Evolutionary conservation across 2,797 vertebrate species (phyloP), one percentile per base, ranked within the genome.

Genomic region (Galago senegalensis): DNA sequence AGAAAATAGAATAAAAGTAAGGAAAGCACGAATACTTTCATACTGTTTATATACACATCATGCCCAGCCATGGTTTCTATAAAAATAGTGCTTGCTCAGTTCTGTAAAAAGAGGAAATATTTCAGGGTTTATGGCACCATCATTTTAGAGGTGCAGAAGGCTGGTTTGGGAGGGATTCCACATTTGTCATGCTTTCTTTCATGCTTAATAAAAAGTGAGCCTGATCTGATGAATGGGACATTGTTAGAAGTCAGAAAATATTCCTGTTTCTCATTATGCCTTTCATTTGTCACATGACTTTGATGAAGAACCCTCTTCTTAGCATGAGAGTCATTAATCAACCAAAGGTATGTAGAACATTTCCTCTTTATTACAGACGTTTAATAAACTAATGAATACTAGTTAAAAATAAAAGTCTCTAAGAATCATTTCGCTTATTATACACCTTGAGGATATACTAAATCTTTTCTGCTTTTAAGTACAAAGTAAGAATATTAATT

Each of bases 191-290:
- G 18, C 49, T 95, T 97, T 90, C 80, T 95, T 96, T 97, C 89
- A 94, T 79, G 81, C 58, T 88, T 93, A 86, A 79, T 96, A 79
- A 89, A 95, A 96, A 92, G 31, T 63, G 65, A 82, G 34, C 77
- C 63, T 95, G 75, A 88, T 82, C 70, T 93, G 77, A 95, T 95
- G 92, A 95, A 96, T 93, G 65, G 70, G 89, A 76, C 80, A 91
- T 96, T 91, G 87, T 93, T 91, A 91, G 40, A 80, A 89, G 60
- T 97, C 18, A 95, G 43, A 92, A 93, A 91, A 89, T 69, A 93
- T 85, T 58, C 21, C 82, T 95, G 91, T 91, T 97, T 97, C 73
- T 94, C 77, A 89, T 95, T 94, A 93, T 81, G 89, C 9, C 93
- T 96, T 77, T 94, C 80, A 89, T 89, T 89, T 95, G 86, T 95